Base-by-base conservation (phyloP, 2,113 vertebrate species). In the Maccullochella peelii region DNA sequence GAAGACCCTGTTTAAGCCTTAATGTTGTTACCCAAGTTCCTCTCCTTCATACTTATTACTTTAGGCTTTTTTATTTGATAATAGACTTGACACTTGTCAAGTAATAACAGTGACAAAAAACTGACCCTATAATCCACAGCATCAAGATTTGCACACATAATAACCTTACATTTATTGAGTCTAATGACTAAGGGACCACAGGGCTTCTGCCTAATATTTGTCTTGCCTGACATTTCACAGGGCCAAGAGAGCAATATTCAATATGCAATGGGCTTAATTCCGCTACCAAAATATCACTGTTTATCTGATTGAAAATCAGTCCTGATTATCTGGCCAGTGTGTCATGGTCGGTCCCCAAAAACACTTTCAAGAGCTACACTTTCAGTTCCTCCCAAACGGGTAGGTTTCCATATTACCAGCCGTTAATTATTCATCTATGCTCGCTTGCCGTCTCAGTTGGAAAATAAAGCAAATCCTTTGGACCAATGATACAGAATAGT, bases 331-430 rank as follows among this genome's bases (percentile, higher is more conserved):
- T 58, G 65, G 71, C 54, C 55, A 50, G 58, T 9, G 71, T 87
- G 86, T 82, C 77, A 86, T 33, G 33, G 72, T 89, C 73, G 68
- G 80, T 25, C 44, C 77, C 54, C 42, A n/a, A 25, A 68, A 85
- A 78, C 75, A 73, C 73, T 80, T 83, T 87, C 79, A 79, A 80
- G 73, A 91, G 90, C 86, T 91, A 87, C 93, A 89, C 88, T 94
- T 91, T 92, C 90, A 93, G 88, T 90, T 93, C 86, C 91, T 91
- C 79, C 75, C 86, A 62, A 52, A 80, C 49, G 65, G 90, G 89
- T 90, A 79, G 91, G 93, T 91, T 93, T 95, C 93, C 92, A 94
- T 94, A 95, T 93, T 94, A 93, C 92, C 75, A 36, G 42, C 36
- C 5, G 21, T 95, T 91, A 93, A 95, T 95, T 94, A 95, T 95